Conservation (phyloP, 2,113 vertebrate genomes). For the Pungitius pungitius region DNA sequence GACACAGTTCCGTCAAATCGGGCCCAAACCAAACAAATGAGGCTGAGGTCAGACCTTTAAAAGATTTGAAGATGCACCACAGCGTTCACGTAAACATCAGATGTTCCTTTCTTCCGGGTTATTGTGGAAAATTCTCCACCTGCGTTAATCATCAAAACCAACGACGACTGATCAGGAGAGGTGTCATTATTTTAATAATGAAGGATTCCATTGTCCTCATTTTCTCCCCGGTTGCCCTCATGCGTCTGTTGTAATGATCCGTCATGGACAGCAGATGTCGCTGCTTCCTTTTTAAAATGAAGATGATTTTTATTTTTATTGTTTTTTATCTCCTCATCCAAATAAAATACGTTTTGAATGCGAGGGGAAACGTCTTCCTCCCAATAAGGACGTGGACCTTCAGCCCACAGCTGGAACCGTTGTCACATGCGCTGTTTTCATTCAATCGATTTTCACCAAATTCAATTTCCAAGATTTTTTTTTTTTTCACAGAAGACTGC, state of each 20-base stretch:
- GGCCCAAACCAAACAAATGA: slow-evolving; percentile 10
- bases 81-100: background rate
- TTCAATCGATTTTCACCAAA: slow-evolving; percentile 22
- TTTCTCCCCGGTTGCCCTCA: background rate
- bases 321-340: background rate
- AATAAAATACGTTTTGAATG: slow-evolving; percentile 8
- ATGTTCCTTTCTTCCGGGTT: background rate
- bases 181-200: background rate
- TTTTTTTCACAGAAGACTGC: slow-evolving; percentile 20
- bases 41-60: no score
- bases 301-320: no score
- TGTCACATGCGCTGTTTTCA: background rate
- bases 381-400: background rate
- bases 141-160: background rate
- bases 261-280: slow-evolving; percentile 65
- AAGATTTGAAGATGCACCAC: no score
- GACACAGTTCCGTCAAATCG: background rate
- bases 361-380: background rate
- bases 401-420: background rate
- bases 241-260: slow-evolving; percentile 41
- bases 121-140: background rate
- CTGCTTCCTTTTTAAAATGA: slow-evolving; percentile 16
- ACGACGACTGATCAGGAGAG: background rate
- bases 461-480: slow-evolving; percentile 17
- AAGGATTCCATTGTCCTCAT: background rate